These are phyloP conservation scores for Zhuqinia jingwanae DNA, from an alignment of 2,888 invertebrate species.

Conservation along the genomic window DNA sequence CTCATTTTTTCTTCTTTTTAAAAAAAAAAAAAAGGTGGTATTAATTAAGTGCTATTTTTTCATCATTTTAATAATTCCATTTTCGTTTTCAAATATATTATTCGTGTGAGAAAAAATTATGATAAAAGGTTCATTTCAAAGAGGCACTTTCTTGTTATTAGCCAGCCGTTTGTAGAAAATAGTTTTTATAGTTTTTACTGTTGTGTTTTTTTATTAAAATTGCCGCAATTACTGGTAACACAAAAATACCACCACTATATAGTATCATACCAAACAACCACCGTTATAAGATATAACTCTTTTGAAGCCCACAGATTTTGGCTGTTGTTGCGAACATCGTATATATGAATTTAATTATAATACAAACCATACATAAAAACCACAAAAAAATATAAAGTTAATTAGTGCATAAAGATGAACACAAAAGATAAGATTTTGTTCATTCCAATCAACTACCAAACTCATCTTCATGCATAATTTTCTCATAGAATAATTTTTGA, in stretches of 20 bases:
- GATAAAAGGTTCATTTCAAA: not conserved
- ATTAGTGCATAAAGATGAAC: slow-evolving; percentile 62
- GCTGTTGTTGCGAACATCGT: not conserved
- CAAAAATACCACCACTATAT: not conserved
- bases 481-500: too few species aligned
- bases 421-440: slow-evolving; percentile 43
- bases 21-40: not conserved
- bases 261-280: not conserved
- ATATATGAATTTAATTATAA: not conserved
- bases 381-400: slow-evolving; percentile 24
- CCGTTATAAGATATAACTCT: not conserved
- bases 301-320: not conserved
- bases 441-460: too few species aligned
- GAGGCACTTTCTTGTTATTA: slow-evolving; percentile 2
- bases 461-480: not conserved
- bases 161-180: not conserved
- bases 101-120: slow-evolving; percentile 21
- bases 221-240: slow-evolving; percentile 16
- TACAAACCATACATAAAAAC: too few species aligned
- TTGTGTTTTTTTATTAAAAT: not conserved
- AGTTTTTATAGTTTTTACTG: too few species aligned
- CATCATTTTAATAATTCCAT: slow-evolving; percentile 1
- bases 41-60: slow-evolving; percentile 26
- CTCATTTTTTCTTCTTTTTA: too few species aligned
- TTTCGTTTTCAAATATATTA: slow-evolving; percentile 43